Base-by-base conservation (phyloP, 2,797 vertebrate genomes). In the Myoxocephalus aenaeus region DNA sequence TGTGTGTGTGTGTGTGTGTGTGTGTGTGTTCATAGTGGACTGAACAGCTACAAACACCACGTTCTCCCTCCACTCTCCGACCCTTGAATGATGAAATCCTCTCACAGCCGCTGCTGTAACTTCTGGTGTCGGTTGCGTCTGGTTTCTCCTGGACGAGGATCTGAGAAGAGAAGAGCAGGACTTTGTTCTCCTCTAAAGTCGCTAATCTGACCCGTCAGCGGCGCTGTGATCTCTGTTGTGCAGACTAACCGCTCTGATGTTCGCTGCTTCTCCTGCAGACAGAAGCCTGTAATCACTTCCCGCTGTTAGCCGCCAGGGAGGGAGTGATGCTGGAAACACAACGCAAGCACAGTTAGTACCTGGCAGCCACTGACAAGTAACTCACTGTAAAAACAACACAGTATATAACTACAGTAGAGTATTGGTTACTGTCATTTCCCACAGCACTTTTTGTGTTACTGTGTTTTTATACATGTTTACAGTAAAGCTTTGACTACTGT, bases 171-270 rank as follows among this genome's bases (percentile, higher is more conserved):
- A 40, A 9, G 15, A 15, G 13, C 0, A 48, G 5, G 66, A 73
- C 77, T 75, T 81, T 83, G 70, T 81, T 81, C 64, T 74, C 0
- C 36, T 77, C 7, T 79, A 59, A 84, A 62, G 65, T 72, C 0
- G 54, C 44, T 87, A 81, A 84, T 86, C 69, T 63, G 50, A 89
- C 40, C 53, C 46, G 74, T 76, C 81, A 40, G 5, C 53, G 46
- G 46, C 17, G 63, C 10, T 79, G 50, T 82, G 77, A 82, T 86
- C 58, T 81, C 10, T 75, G 75, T 42, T 78, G 25, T 75, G 53
- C 46, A 15, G 58, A 62, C 69, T n/a, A 38, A 25, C 57, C n/a
- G 69, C 79, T 83, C 65, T 72, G 25, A 27, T 27, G 25, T 27
- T 27, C 25, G 25, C 25, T 27, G 25, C 25, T 42, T 46, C 72